phyloP scores from a whole-genome alignment of 2,888 invertebrate genomes.

The Galerucella calmariensis region DNA sequence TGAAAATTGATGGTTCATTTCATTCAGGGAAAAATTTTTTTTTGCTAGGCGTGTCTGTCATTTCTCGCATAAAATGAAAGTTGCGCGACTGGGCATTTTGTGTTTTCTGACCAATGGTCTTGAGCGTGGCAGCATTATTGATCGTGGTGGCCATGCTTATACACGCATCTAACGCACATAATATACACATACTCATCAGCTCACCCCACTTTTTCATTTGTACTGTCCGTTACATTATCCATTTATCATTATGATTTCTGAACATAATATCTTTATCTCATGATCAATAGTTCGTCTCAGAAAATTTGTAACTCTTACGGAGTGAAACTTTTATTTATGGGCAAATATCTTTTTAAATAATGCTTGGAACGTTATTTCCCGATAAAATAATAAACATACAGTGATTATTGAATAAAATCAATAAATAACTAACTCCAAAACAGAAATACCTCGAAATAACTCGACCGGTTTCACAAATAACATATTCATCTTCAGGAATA shows the following conservation, averaged over 20 bases:
- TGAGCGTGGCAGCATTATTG: slow-evolving; percentile 65
- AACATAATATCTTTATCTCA: slow-evolving; percentile 62
- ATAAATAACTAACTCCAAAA: no score
- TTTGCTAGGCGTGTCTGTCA: slow-evolving; percentile 64
- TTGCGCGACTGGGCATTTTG: slow-evolving; percentile 61
- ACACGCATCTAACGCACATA: slow-evolving; percentile 60
- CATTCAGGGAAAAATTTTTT: slow-evolving; percentile 48
- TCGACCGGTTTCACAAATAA: no score
- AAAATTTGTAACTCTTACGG: not conserved
- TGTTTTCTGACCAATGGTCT: slow-evolving; percentile 65
- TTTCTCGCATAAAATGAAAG: slow-evolving; percentile 63
- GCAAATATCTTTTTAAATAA: no score
- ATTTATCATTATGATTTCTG: slow-evolving; percentile 64
- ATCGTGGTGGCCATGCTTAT: slow-evolving; percentile 58
- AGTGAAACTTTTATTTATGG: not conserved
- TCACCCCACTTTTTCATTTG: slow-evolving; percentile 61
- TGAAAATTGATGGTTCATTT: slow-evolving; percentile 17
- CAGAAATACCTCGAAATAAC: no score
- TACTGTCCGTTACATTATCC: slow-evolving; percentile 64
- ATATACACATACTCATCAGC: slow-evolving; percentile 51
- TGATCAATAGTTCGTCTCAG: slow-evolving; percentile 63
- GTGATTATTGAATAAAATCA: no score
- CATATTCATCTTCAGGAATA: no score
- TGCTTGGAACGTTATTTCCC: no score
- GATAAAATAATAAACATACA: no score